Evolutionary conservation across 2,797 vertebrate genomes (phyloP), one percentile per base, ranked within the genome.

Genomic region (Nothura maculosa): DNA sequence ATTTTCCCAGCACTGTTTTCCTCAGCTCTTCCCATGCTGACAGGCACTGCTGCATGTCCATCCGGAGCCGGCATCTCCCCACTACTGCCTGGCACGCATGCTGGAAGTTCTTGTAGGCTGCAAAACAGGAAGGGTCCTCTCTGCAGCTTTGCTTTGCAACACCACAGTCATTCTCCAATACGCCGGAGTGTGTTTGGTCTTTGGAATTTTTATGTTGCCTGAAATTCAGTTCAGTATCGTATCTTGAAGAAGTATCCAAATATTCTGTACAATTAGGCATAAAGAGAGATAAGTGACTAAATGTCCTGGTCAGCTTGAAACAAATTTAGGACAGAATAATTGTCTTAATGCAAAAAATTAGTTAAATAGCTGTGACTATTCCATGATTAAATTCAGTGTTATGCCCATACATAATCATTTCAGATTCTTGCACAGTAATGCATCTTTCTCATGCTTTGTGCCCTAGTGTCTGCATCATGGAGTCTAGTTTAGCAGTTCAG

Each of bases 1-100:
- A 98, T 21, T 77, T 89, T 57, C 96, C 95, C 68, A 98, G 81
- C 2, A 43, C 36, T 1, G 97, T 98, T 87, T 75, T 91, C 27
- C 67, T 96, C 68, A 98, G 89, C 3, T 92, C 87, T 38, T 85
- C 85, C 97, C 97, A 97, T 0, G 94, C 91, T 12, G 67, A 45
- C 34, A 86, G 32, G 15, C 98, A 98, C 38, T 63, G 55, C 55
- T 91, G 70, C 14, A 36, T 43, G 64, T 42, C 69, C 75, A 2
- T 7, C 5, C 16, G 62, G 50, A 38, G 30, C 48, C 60, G 47
- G 81, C 98, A 98, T 34, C 82, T 67, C 17, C 42, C 78, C 5
- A 57, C 32, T 2, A 89, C 74, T 12, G n/a, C 77, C 63, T 34
- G 76, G 74, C 98, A 98, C 0, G 25, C 77, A 79, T 24, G 73